phyloP scores from a whole-genome alignment of 2,888 invertebrate genomes.

The Euproctis similis region DNA sequence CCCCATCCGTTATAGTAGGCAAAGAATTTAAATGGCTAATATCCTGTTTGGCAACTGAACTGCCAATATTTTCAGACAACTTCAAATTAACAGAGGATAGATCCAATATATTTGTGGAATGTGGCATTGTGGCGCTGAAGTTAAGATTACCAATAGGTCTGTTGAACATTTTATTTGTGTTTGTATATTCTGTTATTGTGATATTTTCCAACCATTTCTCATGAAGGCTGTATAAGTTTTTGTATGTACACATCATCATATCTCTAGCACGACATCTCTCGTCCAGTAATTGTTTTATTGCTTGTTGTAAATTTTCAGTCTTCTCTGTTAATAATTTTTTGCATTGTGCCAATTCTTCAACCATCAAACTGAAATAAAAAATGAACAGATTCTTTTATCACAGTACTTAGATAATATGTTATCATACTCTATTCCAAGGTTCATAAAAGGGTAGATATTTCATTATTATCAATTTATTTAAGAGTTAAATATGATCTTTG shows the following conservation, averaged over 20 bases:
- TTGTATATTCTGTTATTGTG: constrained; percentile 57
- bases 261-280: constrained; percentile 81
- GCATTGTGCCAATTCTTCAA: constrained; percentile 92
- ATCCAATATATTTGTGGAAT: constrained; percentile 79
- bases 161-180: constrained; percentile 48
- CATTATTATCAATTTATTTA: no score
- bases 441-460: no score
- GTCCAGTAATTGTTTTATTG: constrained; percentile 80
- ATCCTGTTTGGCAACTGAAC: constrained; percentile 61
- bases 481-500: no score
- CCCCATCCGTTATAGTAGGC: constrained; percentile 67
- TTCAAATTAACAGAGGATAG: constrained; percentile 77
- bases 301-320: constrained; percentile 81
- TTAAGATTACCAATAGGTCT: constrained; percentile 69
- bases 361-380: constrained; percentile 83
- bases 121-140: constrained; percentile 57
- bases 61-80: constrained; percentile 77
- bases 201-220: constrained; percentile 66
- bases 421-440: no score
- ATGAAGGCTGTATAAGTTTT: constrained; percentile 70
- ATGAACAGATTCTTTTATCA: no score
- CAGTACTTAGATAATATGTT: no score
- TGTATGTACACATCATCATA: constrained; percentile 78
- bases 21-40: constrained; percentile 52
- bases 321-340: constrained; percentile 85